These are phyloP conservation scores for Poecile atricapillus DNA, from an alignment of 2,113 vertebrate genomes.

Conservation along the genomic window DNA sequence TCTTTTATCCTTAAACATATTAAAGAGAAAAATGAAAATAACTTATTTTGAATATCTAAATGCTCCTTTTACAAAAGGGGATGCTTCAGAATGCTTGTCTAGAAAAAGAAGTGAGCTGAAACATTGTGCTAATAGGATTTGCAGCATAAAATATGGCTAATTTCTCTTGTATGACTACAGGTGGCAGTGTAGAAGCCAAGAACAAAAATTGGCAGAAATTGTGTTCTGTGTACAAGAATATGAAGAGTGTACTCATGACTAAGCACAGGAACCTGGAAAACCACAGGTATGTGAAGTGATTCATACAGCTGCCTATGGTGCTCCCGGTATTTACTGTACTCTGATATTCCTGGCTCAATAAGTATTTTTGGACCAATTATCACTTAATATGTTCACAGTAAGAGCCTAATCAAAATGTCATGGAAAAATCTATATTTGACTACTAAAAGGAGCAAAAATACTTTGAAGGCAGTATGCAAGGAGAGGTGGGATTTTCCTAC, in stretches of 20 bases:
- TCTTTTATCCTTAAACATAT: neutral
- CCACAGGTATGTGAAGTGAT: conserved; percentile 78
- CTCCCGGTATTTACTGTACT: conserved; percentile 62
- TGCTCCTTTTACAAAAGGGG: neutral
- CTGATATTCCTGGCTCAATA: conserved; percentile 19
- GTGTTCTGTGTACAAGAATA: conserved; percentile 48
- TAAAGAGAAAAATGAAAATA: neutral
- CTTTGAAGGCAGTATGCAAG: neutral
- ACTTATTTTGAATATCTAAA: neutral
- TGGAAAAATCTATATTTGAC: conserved; percentile 29
- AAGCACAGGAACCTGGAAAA: conserved; percentile 73
- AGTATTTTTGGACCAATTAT: conserved; percentile 41
- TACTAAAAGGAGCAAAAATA: neutral
- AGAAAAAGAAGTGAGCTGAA: neutral
- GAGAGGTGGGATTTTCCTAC: neutral
- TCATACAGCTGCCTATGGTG: conserved; percentile 56
- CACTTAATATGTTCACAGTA: conserved; percentile 18
- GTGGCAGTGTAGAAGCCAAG: conserved; percentile 78
- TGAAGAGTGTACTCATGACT: conserved; percentile 68
- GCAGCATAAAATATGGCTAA: conserved; percentile 47
- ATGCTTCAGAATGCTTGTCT: neutral
- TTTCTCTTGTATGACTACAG: conserved; percentile 76
- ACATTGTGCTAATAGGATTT: conserved; percentile 3
- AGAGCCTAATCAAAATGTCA: conserved; percentile 37
- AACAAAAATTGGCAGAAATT: conserved; percentile 67